These are phyloP conservation scores for Sphenopsis melanotis DNA, from an alignment of 2,797 vertebrate species.

Conservation along the genomic window DNA sequence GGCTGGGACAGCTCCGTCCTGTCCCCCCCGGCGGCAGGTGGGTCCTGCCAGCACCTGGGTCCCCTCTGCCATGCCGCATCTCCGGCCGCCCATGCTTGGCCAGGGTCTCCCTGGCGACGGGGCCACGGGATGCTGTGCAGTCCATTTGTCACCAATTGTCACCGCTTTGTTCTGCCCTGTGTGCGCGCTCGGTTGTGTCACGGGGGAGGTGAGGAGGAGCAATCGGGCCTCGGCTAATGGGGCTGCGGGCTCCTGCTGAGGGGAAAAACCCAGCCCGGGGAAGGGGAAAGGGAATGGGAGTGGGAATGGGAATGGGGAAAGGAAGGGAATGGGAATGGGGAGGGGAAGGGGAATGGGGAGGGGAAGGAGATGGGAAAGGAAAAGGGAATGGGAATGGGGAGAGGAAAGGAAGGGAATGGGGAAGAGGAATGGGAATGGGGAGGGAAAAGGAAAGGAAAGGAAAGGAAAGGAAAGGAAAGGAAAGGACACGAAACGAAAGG, in stretches of 20 bases:
- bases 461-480: too few species aligned
- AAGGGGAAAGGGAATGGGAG: background rate
- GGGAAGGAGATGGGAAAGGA: accelerated
- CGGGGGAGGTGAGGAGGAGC: conserved; percentile 67
- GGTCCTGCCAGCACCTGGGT: conserved; percentile 78
- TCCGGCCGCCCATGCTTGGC: conserved; percentile 62
- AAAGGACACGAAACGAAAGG: too few species aligned
- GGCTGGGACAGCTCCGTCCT: background rate
- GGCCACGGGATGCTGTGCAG: conserved; percentile 79
- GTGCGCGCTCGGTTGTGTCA: conserved; percentile 80
- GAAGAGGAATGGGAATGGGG: background rate
- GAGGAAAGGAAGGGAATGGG: background rate
- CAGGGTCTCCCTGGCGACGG: conserved; percentile 82
- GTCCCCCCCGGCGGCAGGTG: background rate
- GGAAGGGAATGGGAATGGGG: too few species aligned
- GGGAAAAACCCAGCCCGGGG: background rate
- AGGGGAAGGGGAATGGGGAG: accelerated
- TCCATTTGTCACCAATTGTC: conserved; percentile 95
- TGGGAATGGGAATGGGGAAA: background rate
- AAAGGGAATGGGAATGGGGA: accelerated
- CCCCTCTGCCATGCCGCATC: conserved; percentile 46
- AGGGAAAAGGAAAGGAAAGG: too few species aligned
- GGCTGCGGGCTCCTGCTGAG: conserved; percentile 58
- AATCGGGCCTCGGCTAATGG: conserved; percentile 70
- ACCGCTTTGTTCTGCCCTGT: conserved; percentile 81